These are phyloP conservation scores for Rhipidura dahli DNA, from an alignment of 2,113 vertebrate genomes.

Conservation along the genomic window DNA sequence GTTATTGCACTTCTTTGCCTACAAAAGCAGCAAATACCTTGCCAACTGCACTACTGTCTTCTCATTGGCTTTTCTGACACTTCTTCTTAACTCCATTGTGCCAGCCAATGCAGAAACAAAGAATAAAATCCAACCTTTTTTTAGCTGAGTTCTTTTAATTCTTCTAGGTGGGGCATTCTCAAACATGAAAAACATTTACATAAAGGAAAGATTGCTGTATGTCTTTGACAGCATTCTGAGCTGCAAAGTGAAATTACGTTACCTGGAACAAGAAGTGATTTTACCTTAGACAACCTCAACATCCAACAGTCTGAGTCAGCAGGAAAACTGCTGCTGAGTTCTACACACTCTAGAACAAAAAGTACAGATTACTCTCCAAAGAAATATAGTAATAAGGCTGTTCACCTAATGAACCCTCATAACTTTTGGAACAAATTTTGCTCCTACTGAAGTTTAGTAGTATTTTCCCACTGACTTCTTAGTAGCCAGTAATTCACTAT, in stretches of 20 bases:
- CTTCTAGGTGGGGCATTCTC: not conserved
- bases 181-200: not conserved
- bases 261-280: not conserved
- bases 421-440: not conserved
- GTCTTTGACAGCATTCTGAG: not conserved
- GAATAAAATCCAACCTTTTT: not conserved
- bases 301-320: not conserved
- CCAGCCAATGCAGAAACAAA: not conserved
- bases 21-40: not conserved
- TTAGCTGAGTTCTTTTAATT: not conserved
- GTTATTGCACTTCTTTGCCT: not conserved
- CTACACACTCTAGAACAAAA: not conserved
- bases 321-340: not conserved
- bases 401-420: not conserved
- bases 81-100: not conserved
- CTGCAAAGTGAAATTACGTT: not conserved
- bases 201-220: not conserved
- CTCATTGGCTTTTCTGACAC: not conserved
- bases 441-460: not conserved
- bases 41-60: not conserved
- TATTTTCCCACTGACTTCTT: not conserved
- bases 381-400: not conserved
- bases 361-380: not conserved
- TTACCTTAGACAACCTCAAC: not conserved
- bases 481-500: not conserved